phyloP scores from a whole-genome alignment of 1,140 invertebrate species.

The Ladona fulva region DNA sequence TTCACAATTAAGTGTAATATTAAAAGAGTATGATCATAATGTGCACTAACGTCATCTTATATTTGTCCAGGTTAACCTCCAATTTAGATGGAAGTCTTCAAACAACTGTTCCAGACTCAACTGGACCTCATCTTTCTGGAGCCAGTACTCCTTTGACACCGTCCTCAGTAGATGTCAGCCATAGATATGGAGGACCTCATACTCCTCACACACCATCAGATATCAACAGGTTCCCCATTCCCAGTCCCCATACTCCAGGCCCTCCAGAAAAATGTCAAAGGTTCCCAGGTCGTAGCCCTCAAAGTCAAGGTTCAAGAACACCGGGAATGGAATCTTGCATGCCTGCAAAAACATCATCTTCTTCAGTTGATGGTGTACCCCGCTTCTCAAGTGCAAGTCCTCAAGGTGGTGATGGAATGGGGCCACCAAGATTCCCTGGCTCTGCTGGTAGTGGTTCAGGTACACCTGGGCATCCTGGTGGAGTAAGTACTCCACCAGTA shows the following conservation, averaged over 20 bases:
- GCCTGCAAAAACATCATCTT: neutral
- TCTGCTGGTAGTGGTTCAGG: conserved; percentile 20
- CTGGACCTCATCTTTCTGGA: conserved; percentile 32
- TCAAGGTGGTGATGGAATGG: conserved; percentile 22
- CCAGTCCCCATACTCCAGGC: conserved; percentile 39
- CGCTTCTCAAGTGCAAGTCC: conserved; percentile 26
- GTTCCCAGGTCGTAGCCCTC: conserved; percentile 30
- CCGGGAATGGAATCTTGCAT: conserved; percentile 17
- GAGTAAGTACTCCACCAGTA: conserved; percentile 19
- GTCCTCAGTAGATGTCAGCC: conserved; percentile 35
- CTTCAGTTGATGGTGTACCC: conserved; percentile 23
- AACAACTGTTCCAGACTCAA: conserved; percentile 21
- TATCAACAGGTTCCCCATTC: conserved; percentile 37
- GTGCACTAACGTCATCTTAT: neutral
- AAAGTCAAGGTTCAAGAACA: conserved; percentile 23
- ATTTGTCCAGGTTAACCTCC: neutral
- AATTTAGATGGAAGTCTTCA: conserved; percentile 18
- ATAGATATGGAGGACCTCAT: conserved; percentile 29
- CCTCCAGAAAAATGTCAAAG: conserved; percentile 27
- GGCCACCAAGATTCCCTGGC: conserved; percentile 23
- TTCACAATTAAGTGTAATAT: neutral
- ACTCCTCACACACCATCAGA: conserved; percentile 26
- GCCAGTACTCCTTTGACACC: conserved; percentile 36
- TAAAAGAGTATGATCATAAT: neutral
- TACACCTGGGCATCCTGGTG: conserved; percentile 14